These are phyloP conservation scores for Trinorchestia longiramus DNA, from an alignment of 1,140 invertebrate species.

Conservation along the genomic window DNA sequence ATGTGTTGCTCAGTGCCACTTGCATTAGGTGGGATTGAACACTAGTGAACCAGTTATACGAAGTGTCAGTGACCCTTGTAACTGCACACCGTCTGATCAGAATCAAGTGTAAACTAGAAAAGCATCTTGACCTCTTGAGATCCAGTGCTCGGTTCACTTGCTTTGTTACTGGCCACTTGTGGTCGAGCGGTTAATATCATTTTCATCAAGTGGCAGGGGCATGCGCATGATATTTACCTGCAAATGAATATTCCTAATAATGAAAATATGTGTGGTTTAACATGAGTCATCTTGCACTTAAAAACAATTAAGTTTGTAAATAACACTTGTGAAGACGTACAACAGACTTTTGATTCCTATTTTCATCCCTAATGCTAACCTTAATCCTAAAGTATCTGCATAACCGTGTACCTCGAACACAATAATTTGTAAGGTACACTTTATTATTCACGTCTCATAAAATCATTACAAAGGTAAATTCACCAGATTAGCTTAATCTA, in stretches of 20 bases:
- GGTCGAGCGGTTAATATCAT: background rate
- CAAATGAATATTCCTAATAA: background rate
- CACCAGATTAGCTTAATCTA: background rate
- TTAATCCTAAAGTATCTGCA: background rate
- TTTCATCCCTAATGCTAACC: background rate
- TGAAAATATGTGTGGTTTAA: background rate
- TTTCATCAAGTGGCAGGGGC: background rate
- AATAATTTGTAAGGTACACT: background rate
- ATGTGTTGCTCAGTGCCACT: background rate
- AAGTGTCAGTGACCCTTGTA: background rate
- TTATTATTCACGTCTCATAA: background rate
- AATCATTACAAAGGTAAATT: background rate
- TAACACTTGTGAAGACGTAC: constrained; percentile 10
- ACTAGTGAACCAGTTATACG: background rate
- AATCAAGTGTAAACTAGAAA: background rate
- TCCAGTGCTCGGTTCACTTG: background rate
- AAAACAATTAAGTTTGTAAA: background rate
- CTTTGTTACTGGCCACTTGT: background rate
- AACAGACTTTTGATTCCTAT: background rate
- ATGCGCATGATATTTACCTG: background rate
- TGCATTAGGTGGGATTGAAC: background rate
- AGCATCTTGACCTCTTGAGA: background rate
- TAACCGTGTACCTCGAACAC: background rate
- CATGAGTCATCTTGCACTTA: constrained; percentile 27
- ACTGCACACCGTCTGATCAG: background rate